These are phyloP conservation scores for Falco biarmicus DNA, from an alignment of 2,797 vertebrate genomes.

Conservation along the genomic window DNA sequence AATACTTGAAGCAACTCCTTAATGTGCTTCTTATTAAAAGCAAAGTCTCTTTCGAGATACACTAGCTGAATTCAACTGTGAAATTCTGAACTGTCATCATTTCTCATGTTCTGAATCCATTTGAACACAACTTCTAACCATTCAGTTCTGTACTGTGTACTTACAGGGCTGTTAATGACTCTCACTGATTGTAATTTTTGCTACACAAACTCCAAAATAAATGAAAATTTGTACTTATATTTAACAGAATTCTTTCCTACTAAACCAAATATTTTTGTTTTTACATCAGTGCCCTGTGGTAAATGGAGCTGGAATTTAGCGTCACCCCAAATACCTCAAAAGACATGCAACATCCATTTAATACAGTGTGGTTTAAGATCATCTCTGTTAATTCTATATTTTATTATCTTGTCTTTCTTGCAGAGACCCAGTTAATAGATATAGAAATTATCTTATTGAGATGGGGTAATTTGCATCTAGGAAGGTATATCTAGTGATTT, in stretches of 20 bases:
- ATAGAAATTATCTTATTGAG: neutral
- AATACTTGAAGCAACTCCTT: conserved; percentile 13
- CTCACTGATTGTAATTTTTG: neutral
- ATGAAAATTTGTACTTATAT: neutral
- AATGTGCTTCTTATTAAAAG: neutral
- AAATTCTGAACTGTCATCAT: neutral
- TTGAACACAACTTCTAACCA: neutral
- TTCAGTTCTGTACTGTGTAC: neutral
- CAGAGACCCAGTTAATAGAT: neutral
- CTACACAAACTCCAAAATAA: neutral
- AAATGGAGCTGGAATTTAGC: neutral
- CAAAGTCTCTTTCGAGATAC: conserved; percentile 3
- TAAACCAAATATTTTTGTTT: neutral
- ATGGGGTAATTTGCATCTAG: neutral
- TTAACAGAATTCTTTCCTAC: neutral
- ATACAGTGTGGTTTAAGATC: neutral
- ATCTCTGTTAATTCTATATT: neutral
- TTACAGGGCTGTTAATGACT: neutral
- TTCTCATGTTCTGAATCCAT: neutral
- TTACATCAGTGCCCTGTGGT: neutral
- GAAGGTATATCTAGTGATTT: neutral
- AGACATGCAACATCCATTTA: neutral
- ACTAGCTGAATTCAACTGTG: neutral
- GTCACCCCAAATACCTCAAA: neutral
- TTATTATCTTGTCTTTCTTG: neutral